phyloP scores from a whole-genome alignment of 2,113 vertebrate genomes.

The Mesembrinibis cayennensis region DNA sequence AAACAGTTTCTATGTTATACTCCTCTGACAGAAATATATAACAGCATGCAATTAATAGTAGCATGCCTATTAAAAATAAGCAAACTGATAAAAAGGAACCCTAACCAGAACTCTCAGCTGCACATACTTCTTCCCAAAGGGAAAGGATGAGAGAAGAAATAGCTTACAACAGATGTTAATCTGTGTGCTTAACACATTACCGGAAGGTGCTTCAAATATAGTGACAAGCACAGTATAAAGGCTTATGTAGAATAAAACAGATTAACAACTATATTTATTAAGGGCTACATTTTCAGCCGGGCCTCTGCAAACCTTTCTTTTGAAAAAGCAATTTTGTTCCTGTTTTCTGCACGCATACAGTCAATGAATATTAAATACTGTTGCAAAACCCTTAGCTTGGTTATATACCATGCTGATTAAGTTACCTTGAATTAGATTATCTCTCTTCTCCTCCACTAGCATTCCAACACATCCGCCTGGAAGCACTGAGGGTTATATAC shows the following conservation, averaged over 20 bases:
- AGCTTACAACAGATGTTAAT: constrained; percentile 3
- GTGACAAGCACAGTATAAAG: not conserved
- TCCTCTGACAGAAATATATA: not conserved
- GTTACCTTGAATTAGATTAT: constrained; percentile 11
- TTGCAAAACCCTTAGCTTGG: not conserved
- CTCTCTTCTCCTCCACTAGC: not conserved
- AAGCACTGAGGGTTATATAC: not conserved
- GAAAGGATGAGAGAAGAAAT: not conserved
- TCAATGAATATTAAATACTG: constrained; percentile 41
- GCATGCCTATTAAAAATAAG: not conserved
- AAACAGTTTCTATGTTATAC: not conserved
- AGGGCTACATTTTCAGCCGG: not conserved
- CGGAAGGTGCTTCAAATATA: not conserved
- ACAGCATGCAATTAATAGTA: not conserved
- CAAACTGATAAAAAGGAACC: not conserved
- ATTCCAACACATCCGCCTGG: not conserved
- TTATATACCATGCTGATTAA: not conserved
- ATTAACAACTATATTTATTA: constrained; percentile 23
- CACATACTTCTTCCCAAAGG: not conserved
- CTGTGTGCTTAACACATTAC: not conserved
- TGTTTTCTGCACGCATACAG: not conserved
- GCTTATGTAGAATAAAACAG: not conserved
- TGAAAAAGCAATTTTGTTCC: constrained; percentile 9
- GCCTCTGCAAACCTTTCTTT: not conserved
- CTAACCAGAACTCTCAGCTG: not conserved